phyloP scores from a whole-genome alignment of 92 coral and sea anemone genomes.

The Parazoanthus swiftii region DNA sequence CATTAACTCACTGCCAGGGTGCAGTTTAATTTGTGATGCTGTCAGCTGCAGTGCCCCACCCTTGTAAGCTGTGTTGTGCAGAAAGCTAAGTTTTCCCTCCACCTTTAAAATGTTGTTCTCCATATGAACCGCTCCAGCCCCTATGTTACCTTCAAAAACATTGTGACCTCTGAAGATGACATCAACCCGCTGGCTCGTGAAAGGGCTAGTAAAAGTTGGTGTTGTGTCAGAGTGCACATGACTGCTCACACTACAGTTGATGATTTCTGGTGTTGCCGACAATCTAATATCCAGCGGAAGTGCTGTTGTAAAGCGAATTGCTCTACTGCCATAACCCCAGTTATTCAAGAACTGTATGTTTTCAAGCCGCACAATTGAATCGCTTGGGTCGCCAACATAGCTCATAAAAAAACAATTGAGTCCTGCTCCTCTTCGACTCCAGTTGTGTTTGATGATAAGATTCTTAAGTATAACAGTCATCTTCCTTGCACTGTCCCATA shows the following conservation, averaged over 20 bases:
- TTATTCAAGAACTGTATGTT: slow-evolving; percentile 9
- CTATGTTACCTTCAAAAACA: slow-evolving; percentile 59
- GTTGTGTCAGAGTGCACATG: slow-evolving; percentile 27
- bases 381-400: background rate
- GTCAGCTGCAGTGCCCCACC: slow-evolving; percentile 80
- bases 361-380: slow-evolving; percentile 13
- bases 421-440: slow-evolving; percentile 46
- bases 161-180: slow-evolving; percentile 71
- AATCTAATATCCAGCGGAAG: slow-evolving; percentile 14
- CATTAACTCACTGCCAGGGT: slow-evolving; percentile 74
- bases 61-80: slow-evolving; percentile 57
- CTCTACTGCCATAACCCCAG: slow-evolving; percentile 17
- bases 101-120: slow-evolving; percentile 66
- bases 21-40: slow-evolving; percentile 74
- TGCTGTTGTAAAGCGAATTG: slow-evolving; percentile 30
- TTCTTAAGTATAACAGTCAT: slow-evolving; percentile 36
- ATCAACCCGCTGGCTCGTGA: slow-evolving; percentile 72
- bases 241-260: slow-evolving; percentile 4
- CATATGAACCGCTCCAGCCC: slow-evolving; percentile 77
- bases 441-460: slow-evolving; percentile 29
- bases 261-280: slow-evolving; percentile 23
- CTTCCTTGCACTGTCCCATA: slow-evolving; percentile 38
- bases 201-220: slow-evolving; percentile 69
- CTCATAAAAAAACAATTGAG: slow-evolving; percentile 35
- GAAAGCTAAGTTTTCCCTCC: slow-evolving; percentile 64